These are phyloP conservation scores for Laticauda colubrina DNA, from an alignment of 2,113 vertebrate species.

Conservation along the genomic window DNA sequence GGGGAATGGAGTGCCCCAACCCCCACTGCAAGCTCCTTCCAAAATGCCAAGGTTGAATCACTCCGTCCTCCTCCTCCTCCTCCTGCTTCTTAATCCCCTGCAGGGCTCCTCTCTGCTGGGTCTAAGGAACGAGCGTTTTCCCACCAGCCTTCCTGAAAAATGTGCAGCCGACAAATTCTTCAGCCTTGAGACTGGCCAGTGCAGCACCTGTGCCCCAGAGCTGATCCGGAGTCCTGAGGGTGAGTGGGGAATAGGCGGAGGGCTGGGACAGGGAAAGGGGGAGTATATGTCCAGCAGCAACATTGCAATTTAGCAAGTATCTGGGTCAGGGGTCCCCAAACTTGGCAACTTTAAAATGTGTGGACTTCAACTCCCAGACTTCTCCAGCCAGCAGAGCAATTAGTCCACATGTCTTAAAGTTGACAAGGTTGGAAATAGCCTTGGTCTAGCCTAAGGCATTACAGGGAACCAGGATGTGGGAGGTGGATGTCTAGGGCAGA, in stretches of 20 bases:
- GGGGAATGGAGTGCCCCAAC: background rate
- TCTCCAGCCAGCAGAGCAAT: background rate
- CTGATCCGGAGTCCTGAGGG: fast-evolving
- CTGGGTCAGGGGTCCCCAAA: too few relatives aligned
- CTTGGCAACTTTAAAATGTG: too few relatives aligned
- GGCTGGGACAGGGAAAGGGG: background rate
- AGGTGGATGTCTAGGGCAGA: too few relatives aligned
- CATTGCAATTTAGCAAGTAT: background rate
- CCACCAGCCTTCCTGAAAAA: background rate
- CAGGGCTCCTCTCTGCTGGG: background rate
- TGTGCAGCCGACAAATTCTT: background rate
- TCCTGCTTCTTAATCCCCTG: background rate
- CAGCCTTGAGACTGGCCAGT: fast-evolving
- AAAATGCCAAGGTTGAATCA: background rate
- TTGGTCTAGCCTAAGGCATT: background rate
- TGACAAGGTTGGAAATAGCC: background rate
- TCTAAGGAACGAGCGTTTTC: background rate
- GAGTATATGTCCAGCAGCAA: fast-evolving
- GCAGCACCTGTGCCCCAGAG: fast-evolving
- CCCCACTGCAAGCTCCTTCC: background rate
- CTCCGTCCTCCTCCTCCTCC: background rate
- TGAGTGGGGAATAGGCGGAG: fast-evolving
- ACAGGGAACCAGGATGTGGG: too few relatives aligned
- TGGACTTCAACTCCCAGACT: background rate
- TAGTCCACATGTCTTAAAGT: background rate